These are phyloP conservation scores for Chironomus tepperi DNA, from an alignment of 1,140 invertebrate genomes.

Conservation along the genomic window DNA sequence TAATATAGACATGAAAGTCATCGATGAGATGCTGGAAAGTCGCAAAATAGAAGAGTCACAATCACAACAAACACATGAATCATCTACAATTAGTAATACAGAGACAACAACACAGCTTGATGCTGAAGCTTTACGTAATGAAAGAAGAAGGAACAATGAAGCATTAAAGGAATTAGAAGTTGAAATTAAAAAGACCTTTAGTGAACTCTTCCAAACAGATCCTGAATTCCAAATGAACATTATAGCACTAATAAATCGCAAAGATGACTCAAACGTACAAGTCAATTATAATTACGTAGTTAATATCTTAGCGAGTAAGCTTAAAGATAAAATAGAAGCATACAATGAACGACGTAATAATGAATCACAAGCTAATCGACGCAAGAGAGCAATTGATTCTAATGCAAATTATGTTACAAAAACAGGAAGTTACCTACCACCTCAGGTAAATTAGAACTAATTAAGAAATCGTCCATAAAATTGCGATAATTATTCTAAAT, in stretches of 20 bases:
- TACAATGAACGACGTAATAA: not conserved
- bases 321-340: constrained; percentile 16
- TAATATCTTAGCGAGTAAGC: not conserved
- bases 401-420: not conserved
- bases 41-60: not conserved
- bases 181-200: constrained; percentile 1
- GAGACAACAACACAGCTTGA: not conserved
- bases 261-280: not conserved
- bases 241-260: constrained; percentile 10
- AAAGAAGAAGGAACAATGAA: not conserved
- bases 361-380: not conserved
- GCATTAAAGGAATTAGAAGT: not conserved
- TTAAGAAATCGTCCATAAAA: not conserved
- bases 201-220: not conserved
- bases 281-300: constrained; percentile 3
- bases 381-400: not conserved
- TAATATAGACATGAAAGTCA: not conserved
- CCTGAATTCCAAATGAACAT: constrained; percentile 10
- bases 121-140: not conserved
- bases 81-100: too few relatives aligned
- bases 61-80: not conserved
- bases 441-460: not conserved
- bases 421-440: not conserved
- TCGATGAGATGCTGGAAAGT: not conserved
- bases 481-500: not conserved